Conservation (phyloP, 2,113 vertebrate species). For the Syrmaticus mikado region DNA sequence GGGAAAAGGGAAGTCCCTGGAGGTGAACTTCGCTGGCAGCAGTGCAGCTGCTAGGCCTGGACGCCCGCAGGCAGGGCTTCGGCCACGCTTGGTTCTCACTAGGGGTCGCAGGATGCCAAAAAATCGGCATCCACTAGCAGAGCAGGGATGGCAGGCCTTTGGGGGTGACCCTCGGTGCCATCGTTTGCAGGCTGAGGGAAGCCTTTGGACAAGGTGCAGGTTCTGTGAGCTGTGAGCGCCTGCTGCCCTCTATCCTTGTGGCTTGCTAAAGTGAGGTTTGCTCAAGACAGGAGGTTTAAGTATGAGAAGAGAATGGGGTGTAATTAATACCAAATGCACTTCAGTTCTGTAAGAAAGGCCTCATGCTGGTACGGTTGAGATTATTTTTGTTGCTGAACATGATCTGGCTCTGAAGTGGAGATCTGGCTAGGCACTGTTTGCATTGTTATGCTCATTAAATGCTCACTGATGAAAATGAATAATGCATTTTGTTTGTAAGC, state of each 20-base stretch:
- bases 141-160: neutral
- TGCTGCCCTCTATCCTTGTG: neutral
- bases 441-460: neutral
- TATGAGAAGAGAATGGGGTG: neutral
- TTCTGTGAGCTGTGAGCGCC: neutral
- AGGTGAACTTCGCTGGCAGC: neutral
- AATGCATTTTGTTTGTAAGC: neutral
- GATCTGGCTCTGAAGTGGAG: neutral
- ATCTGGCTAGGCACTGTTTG: neutral
- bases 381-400: neutral
- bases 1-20: neutral
- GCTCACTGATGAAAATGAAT: neutral
- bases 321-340: neutral
- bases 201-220: accelerated
- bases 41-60: neutral
- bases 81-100: constrained; percentile 71
- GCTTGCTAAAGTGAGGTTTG: too few species aligned
- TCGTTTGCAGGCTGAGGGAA: accelerated
- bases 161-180: neutral
- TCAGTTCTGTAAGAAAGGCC: neutral
- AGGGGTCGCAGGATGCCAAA: constrained; percentile 79
- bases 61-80: neutral
- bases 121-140: constrained; percentile 9
- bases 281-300: neutral
- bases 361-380: neutral